A percentile compares a stretch with the other conserved stretches of the same genome.
Evolutionary conservation across 2,797 vertebrate species (phyloP).

Genomic region (Periparus ater): DNA sequence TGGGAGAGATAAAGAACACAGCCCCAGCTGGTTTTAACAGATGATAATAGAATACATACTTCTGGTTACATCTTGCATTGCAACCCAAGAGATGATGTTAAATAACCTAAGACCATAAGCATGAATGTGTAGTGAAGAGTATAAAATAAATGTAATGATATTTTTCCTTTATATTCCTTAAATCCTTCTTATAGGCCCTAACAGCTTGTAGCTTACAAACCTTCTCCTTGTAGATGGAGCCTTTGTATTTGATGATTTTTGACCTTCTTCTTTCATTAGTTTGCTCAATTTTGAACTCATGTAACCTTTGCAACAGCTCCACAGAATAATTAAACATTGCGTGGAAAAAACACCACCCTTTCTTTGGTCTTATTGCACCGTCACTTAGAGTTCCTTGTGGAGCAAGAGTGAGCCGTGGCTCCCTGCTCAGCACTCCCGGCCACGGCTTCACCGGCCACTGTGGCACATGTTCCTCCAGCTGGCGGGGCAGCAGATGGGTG

Average conservation of each 20-base stretch:
- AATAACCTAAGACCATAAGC: neutral
- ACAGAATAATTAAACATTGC: neutral
- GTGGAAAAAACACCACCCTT: fast-evolving
- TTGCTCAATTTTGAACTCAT: neutral
- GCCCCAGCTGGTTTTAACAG: no score
- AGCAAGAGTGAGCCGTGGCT: neutral
- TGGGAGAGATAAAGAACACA: no score
- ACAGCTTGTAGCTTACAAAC: neutral
- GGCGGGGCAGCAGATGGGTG: fast-evolving
- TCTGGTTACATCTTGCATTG: no score
- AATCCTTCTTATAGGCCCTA: neutral
- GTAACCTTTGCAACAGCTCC: neutral
- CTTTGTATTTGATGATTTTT: neutral
- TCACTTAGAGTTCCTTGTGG: neutral
- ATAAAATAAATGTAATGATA: neutral
- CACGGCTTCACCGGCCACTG: fast-evolving
- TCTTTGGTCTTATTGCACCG: neutral
- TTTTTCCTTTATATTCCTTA: neutral
- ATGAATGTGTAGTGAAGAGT: neutral
- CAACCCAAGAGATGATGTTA: neutral
- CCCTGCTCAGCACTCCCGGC: neutral
- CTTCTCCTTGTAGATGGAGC: neutral
- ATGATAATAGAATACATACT: no score
- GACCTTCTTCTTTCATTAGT: neutral
- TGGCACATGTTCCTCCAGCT: fast-evolving